A percentile compares a stretch with the other conserved stretches of the same genome.
Evolutionary conservation across 2,888 invertebrate genomes (phyloP).

Genomic region (Drosophila kambysellisi): DNA sequence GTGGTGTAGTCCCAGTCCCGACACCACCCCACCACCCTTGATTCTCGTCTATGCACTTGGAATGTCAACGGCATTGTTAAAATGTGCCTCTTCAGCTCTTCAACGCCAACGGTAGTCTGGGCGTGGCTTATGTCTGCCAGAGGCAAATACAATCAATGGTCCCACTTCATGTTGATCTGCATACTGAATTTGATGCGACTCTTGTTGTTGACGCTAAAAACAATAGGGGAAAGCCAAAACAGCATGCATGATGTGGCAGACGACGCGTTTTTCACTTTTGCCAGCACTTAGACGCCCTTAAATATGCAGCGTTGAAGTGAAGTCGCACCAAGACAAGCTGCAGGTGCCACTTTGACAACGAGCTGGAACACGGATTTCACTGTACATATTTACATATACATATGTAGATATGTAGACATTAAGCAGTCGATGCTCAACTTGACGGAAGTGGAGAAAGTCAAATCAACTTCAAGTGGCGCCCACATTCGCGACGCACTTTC

Average conservation of each 20-base stretch:
- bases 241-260: conserved; percentile 74
- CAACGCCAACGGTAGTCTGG: conserved; percentile 14
- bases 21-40: background rate
- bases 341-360: conserved; percentile 34
- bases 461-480: background rate
- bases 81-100: conserved; percentile 10
- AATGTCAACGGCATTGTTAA: conserved; percentile 65
- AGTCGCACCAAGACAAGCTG: conserved; percentile 8
- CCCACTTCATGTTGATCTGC: conserved; percentile 17
- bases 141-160: conserved; percentile 75
- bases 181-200: conserved; percentile 22
- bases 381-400: background rate
- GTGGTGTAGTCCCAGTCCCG: conserved; percentile 14
- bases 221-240: conserved; percentile 70
- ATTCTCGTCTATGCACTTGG: conserved; percentile 54
- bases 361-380: conserved; percentile 16
- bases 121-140: conserved; percentile 44
- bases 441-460: conserved; percentile 1
- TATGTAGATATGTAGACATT: background rate
- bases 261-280: conserved; percentile 58
- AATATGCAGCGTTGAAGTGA: conserved; percentile 70
- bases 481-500: background rate
- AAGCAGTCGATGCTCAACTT: conserved; percentile 13
- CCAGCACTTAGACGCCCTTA: conserved; percentile 75
- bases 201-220: conserved; percentile 64